Evolutionary conservation across 2,888 invertebrate genomes (phyloP).

Genomic region (Volucella inanis): DNA sequence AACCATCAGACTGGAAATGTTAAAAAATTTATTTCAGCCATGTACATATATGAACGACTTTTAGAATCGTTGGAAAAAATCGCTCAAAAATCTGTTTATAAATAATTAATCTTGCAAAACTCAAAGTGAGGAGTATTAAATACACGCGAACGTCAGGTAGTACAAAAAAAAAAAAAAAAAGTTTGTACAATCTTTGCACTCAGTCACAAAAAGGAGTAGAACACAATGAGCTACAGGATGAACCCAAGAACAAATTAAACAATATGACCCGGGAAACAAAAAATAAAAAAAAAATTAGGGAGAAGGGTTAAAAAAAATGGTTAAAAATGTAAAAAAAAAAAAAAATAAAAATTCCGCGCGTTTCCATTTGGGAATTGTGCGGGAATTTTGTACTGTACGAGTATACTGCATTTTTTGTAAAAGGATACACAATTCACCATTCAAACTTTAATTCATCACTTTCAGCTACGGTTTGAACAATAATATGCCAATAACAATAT

Average conservation of each 20-base stretch:
- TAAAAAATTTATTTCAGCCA: conserved; percentile 69
- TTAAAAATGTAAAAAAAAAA: conserved; percentile 59
- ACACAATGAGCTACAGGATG: conserved; percentile 32
- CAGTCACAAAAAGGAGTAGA: conserved; percentile 32
- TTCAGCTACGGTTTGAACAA: conserved; percentile 35
- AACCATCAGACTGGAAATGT: conserved; percentile 75
- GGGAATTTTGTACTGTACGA: conserved; percentile 46
- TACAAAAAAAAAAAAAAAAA: conserved; percentile 37
- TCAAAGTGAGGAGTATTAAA: conserved; percentile 66
- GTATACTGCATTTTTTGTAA: conserved; percentile 27
- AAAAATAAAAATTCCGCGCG: too few relatives aligned
- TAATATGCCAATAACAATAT: conserved; percentile 56
- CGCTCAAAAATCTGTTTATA: conserved; percentile 43
- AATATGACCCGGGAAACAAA: conserved; percentile 32
- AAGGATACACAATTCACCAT: conserved; percentile 5
- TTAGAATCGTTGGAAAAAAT: conserved; percentile 46
- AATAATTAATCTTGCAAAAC: conserved; percentile 65
- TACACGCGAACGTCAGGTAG: conserved; percentile 59
- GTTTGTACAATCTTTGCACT: conserved; percentile 39
- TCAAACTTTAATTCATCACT: conserved; percentile 58
- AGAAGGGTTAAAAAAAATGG: conserved; percentile 22
- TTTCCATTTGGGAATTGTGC: conserved; percentile 67
- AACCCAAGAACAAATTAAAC: conserved; percentile 56
- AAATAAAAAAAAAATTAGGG: background rate
- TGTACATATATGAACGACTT: conserved; percentile 43